A percentile compares a stretch with the other conserved stretches of the same genome.
phyloP scores from a whole-genome alignment of 2,797 vertebrate genomes.

The Microcaecilia unicolor region DNA sequence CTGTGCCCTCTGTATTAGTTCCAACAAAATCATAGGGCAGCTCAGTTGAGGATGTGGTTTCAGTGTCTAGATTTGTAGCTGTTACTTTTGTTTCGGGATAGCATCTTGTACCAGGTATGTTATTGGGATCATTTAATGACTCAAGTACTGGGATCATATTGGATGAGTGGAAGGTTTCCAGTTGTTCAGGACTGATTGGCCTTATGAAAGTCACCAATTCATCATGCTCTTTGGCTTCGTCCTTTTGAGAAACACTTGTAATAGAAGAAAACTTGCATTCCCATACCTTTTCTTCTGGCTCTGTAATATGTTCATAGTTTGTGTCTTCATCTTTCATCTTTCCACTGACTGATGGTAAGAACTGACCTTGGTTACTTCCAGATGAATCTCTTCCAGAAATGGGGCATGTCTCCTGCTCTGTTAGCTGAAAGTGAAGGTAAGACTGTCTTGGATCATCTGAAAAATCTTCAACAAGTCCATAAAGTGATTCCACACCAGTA shows the following conservation, averaged over 20 bases:
- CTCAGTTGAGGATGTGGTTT: conserved; percentile 27
- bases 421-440: background rate
- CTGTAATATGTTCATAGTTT: background rate
- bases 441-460: conserved; percentile 44
- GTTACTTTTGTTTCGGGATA: conserved; percentile 52
- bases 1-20: conserved; percentile 45
- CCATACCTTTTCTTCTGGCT: conserved; percentile 2
- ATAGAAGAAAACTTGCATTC: background rate
- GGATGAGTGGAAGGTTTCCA: no score
- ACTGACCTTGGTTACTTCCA: background rate
- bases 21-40: conserved; percentile 44
- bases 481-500: conserved; percentile 59
- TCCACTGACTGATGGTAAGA: background rate
- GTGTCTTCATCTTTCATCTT: conserved; percentile 3
- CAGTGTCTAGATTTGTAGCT: conserved; percentile 25
- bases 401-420: background rate
- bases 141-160: background rate
- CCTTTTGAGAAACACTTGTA: background rate
- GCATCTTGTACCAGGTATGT: conserved; percentile 37
- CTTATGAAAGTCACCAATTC: conserved; percentile 7
- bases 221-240: background rate
- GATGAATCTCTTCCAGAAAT: background rate
- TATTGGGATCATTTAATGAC: conserved; percentile 2
- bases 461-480: conserved; percentile 65
- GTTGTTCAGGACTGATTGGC: no score